Evolutionary conservation across 2,797 vertebrate genomes (phyloP), one percentile per base, ranked within the genome.

Genomic region (Neopelma chrysocephalum): DNA sequence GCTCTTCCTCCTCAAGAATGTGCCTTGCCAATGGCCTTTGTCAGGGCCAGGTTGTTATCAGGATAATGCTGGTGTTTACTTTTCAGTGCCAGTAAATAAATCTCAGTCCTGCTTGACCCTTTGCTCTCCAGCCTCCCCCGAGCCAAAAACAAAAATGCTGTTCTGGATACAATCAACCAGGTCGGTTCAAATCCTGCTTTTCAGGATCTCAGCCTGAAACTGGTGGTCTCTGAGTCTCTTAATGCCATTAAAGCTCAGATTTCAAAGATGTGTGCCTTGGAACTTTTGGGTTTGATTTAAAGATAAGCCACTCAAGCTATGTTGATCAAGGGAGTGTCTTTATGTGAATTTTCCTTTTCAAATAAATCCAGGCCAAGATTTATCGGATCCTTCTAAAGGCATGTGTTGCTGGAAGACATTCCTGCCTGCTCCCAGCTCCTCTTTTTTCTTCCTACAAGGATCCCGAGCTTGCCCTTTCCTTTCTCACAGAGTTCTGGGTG

Each of bases 81-180:
- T 77, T 89, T 90, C 82, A 87, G 31, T 94, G 89, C 91, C 88
- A 87, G 94, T 76, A 92, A 95, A 83, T 92, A 94, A 96, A 95
- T 94, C 97, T 97, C 97, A 86, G 94, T 82, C 88, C 95, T 93
- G 98, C 97, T 98, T 98, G 98, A 98, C 97, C 97, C 96, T 87
- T 93, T 79, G 68, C 95, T 94, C 96, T 97, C 96, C 97, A 97
- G 97, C 96, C 97, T 97, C 96, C 96, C 90, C 82, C 69, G 92
- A 97, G 98, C 96, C 98, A 93, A 82, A 98, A 98, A 98, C 93
- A 96, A 98, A 98, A 98, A 98, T 98, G 98, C 98, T 98, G 98
- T 98, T 98, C 98, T 98, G 98, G 98, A 98, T 98, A 97, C 98
- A 98, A 98, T 98, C 98, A 98, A 98, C 97, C 97, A 97, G 97